phyloP scores from a whole-genome alignment of 1,140 invertebrate genomes.

The Caerostris darwini region DNA sequence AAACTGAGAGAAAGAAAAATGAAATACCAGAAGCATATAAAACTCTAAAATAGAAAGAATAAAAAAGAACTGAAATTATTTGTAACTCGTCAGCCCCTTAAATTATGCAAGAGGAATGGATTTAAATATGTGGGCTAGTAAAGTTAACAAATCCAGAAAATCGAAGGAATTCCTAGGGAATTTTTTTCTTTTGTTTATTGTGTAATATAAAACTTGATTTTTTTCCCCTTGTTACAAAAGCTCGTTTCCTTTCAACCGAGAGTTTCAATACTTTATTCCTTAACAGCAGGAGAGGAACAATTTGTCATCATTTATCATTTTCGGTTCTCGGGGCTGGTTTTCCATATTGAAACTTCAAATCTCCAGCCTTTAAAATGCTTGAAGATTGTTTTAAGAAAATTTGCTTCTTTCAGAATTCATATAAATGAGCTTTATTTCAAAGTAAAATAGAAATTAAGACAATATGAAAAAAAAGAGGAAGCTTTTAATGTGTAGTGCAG shows the following conservation, averaged over 20 bases:
- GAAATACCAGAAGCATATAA: slow-evolving; percentile 35
- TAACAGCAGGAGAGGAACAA: not conserved
- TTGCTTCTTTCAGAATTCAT: too few relatives aligned
- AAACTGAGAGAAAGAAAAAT: slow-evolving; percentile 55
- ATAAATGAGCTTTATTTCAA: too few relatives aligned
- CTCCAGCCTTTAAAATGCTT: too few relatives aligned
- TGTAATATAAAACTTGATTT: slow-evolving; percentile 13
- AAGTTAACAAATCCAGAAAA: slow-evolving; percentile 49
- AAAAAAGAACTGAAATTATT: slow-evolving; percentile 51
- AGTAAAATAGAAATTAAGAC: too few relatives aligned
- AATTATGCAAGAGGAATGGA: slow-evolving; percentile 45
- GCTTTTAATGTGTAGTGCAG: too few relatives aligned
- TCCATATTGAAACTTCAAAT: slow-evolving; percentile 1
- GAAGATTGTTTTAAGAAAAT: too few relatives aligned
- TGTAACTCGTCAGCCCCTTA: slow-evolving; percentile 15
- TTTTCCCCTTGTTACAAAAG: not conserved
- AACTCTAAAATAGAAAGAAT: slow-evolving; percentile 24
- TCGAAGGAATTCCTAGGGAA: not conserved
- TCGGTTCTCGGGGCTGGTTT: not conserved
- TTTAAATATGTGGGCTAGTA: slow-evolving; percentile 50
- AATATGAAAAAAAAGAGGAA: too few relatives aligned
- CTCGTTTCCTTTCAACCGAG: not conserved
- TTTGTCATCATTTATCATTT: slow-evolving; percentile 60
- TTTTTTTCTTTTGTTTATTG: slow-evolving; percentile 46
- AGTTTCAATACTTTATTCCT: slow-evolving; percentile 6